Evolutionary conservation across 2,888 invertebrate genomes (phyloP), one percentile per base, ranked within the genome.

Genomic region (Platycnemis pennipes): DNA sequence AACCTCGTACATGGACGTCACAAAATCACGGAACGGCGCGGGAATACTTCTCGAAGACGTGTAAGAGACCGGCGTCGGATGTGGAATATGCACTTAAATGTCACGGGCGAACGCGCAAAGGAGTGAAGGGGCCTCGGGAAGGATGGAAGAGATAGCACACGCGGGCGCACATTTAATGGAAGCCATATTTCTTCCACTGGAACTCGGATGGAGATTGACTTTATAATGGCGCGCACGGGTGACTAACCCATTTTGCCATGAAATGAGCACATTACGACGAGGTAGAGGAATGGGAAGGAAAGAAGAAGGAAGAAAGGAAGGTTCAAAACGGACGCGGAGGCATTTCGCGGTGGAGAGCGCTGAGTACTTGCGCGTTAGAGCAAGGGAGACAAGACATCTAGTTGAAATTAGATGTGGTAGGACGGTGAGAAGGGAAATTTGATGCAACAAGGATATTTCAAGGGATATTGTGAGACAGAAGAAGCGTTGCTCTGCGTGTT

Each of bases 181-280:
- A 31, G 77, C 77, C 77, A 37, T 77, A 77, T 77, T 77, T 77
- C 77, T 77, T 16, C 77, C 31, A 3, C 13, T 31, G 77, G 16
- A 77, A 77, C 31, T 77, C 77, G 26, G 37, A 77, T 77, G 77
- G 77, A 77, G 77, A 77, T 77, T 77, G 77, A 77, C 77, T 77
- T 77, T 77, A 77, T 77, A 77, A 77, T 37, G 37, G 77, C 37
- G 77, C n/a, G 63, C 63, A 26, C 22, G 77, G 77, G 77, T 77
- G 77, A 77, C 77, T 77, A 77, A 77, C 77, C 77, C 77, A 77
- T 77, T 77, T 77, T 77, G n/a, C 77, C 77, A 37, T 77, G 77
- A 77, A 77, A 77, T n/a, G 77, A 31, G 31, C 37, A 31, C n/a
- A 77, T 77, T 77, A 77, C 77, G 37, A 37, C 31, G 77, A n/a